phyloP scores from a whole-genome alignment of 2,888 invertebrate species.

The Coronaproctus castanopsis region DNA sequence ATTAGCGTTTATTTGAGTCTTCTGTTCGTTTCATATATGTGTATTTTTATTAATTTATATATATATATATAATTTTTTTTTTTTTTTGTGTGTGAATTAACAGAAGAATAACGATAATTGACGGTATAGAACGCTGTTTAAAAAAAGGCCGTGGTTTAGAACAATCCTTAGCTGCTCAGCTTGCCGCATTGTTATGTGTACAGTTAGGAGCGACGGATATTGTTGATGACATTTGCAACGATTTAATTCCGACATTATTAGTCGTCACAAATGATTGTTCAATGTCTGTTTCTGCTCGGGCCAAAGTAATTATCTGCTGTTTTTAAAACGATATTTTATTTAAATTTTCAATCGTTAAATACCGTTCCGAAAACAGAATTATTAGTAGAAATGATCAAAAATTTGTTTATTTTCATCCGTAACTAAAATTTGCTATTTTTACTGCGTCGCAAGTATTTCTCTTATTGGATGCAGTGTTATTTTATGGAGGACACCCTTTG shows the following conservation, averaged over 20 bases:
- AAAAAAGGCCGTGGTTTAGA: conserved; percentile 67
- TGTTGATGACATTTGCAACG: conserved; percentile 45
- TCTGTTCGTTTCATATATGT: no score
- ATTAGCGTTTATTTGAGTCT: no score
- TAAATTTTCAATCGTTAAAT: background rate
- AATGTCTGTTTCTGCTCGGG: conserved; percentile 50
- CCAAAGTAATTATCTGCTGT: conserved; percentile 35
- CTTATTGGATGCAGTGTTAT: no score
- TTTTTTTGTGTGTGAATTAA: conserved; percentile 13
- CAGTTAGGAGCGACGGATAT: conserved; percentile 51
- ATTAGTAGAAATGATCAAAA: no score
- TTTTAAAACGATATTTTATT: background rate
- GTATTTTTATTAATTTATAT: no score
- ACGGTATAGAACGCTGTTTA: conserved; percentile 59
- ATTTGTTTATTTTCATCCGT: background rate
- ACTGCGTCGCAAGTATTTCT: background rate
- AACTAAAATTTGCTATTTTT: conserved; percentile 4
- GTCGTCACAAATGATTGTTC: conserved; percentile 53
- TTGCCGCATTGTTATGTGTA: conserved; percentile 59
- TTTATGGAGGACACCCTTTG: no score
- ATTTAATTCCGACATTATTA: conserved; percentile 49
- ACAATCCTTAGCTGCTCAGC: conserved; percentile 55
- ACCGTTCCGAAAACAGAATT: no score
- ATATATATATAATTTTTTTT: background rate
- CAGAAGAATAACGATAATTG: conserved; percentile 51